Evolutionary conservation across 2,888 invertebrate genomes (phyloP).

Genomic region (Noctua fimbriata): DNA sequence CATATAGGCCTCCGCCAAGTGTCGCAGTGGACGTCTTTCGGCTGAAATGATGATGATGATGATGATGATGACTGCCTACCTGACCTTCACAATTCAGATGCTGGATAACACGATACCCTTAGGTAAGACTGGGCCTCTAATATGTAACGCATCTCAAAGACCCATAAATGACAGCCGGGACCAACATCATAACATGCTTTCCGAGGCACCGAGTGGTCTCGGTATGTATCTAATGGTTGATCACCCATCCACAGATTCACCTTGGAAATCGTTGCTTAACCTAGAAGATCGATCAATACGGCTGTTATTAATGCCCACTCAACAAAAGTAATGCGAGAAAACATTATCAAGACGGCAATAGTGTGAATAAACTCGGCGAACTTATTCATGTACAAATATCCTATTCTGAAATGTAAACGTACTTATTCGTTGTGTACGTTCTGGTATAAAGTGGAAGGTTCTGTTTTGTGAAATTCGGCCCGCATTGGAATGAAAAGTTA

Average conservation of each 20-base stretch:
- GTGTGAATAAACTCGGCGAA: constrained; percentile 54
- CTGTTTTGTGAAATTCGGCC: constrained; percentile 68
- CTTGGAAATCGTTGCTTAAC: not conserved
- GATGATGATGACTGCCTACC: too few species aligned
- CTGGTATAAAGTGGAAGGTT: constrained; percentile 58
- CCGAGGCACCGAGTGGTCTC: not conserved
- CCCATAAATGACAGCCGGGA: not conserved
- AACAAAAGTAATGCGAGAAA: constrained; percentile 24
- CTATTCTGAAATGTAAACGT: constrained; percentile 55
- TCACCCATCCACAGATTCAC: not conserved
- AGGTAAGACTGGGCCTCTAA: not conserved
- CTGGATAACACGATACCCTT: not conserved
- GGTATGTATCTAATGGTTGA: not conserved
- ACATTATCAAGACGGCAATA: constrained; percentile 41
- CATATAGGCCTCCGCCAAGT: too few species aligned
- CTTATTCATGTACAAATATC: constrained; percentile 54
- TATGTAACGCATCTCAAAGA: not conserved
- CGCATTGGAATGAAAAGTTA: constrained; percentile 69
- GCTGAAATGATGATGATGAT: too few species aligned
- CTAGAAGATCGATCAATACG: not conserved
- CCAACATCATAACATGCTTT: not conserved
- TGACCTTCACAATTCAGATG: not conserved
- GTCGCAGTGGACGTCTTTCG: too few species aligned
- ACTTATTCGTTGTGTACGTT: constrained; percentile 52
- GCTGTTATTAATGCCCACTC: not conserved